Base-by-base conservation (phyloP, 2,888 invertebrate genomes). In the Drosophila helvetica region DNA sequence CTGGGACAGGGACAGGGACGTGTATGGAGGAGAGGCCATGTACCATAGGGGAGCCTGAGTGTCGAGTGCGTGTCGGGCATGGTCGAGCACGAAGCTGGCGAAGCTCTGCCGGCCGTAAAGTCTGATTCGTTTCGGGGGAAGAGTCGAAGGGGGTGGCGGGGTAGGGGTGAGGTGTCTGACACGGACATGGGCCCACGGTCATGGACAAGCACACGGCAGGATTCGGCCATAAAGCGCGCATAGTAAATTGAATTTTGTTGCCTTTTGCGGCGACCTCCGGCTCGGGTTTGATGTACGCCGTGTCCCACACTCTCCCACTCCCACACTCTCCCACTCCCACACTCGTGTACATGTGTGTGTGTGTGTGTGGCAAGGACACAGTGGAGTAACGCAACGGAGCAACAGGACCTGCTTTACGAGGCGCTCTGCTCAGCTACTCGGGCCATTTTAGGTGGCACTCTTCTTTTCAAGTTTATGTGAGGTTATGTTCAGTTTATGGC, bases 181-280 rank as follows among this genome's bases (percentile, higher is more conserved):
- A 27, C 57, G 43, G 38, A 27, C 38, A 22, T 30, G 43, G 27
- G 27, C 8, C 27, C 27, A 27, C 57, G 43, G 38, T 38, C 38
- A 22, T 30, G 43, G 27, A 33, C 72, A 51, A 47, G 55, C 50
- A 64, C 62, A 56, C 74, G 72, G 57, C 75, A 66, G 76, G 74
- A 63, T 43, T 76, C 45, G 87, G 83, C 70, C 83, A 79, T 83
- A 87, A 87, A 83, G 80, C 87, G 83, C 86, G 85, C 83, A 87
- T 87, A 83, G 83, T 87, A 83, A 83, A 83, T 83, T 83, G 83
- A 83, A 83, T 83, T 83, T 83, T 85, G 87, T 83, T 85, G 82
- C 83, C 83, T 87, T 85, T 82, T 82, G 82, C 85, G 87, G 82
- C 79, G 65, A 56, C 47, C 66, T 30, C 9, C 55, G 55, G 59